Evolutionary conservation across 2,113 vertebrate species (phyloP).

Genomic region (Cynocephalus volans): DNA sequence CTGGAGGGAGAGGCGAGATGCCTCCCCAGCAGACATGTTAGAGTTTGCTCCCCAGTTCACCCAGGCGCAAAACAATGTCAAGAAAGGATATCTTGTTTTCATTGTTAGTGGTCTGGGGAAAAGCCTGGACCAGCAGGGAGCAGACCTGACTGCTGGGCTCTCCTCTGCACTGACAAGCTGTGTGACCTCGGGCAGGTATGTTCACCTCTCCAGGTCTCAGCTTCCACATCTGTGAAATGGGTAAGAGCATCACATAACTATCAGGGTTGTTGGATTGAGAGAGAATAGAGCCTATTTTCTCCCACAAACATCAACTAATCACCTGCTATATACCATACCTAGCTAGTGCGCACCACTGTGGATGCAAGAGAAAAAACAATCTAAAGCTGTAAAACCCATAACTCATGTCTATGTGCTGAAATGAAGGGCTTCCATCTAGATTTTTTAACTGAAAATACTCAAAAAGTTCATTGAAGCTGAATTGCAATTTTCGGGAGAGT

Average conservation of each 20-base stretch:
- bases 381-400: slow-evolving; percentile 56
- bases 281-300: background rate
- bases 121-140: background rate
- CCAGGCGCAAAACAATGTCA: background rate
- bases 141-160: background rate
- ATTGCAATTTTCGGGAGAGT: background rate
- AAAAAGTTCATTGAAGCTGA: background rate
- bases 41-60: background rate
- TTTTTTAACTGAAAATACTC: background rate
- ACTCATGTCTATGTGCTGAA: background rate
- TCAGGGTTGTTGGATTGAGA: background rate
- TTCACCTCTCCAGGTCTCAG: background rate
- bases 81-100: background rate
- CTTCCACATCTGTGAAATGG: slow-evolving; percentile 11
- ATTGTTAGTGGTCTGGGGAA: background rate
- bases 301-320: background rate
- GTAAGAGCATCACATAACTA: fast-evolving
- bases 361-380: background rate
- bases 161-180: background rate
- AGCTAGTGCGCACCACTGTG: fast-evolving
- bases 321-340: background rate
- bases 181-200: background rate
- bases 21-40: background rate
- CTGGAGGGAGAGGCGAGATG: background rate
- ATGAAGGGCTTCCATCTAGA: background rate